Evolutionary conservation across 2,797 vertebrate species (phyloP).

Genomic region (Hypotaenidia okinawae): DNA sequence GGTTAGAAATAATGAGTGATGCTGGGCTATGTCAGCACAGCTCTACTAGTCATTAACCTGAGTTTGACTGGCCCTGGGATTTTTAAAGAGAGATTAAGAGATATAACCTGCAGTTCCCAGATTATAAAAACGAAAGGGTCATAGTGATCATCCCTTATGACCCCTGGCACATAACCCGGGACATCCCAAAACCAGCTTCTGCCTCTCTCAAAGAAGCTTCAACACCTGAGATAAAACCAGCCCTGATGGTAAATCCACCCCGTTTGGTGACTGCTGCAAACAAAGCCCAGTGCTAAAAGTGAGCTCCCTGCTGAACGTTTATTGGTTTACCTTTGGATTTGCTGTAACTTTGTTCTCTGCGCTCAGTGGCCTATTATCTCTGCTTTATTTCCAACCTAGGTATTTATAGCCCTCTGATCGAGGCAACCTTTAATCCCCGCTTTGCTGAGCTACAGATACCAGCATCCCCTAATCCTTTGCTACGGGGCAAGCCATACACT

Average conservation of each 20-base stretch:
- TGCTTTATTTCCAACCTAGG: background rate
- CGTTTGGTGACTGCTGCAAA: background rate
- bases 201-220: background rate
- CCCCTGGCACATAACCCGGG: accelerated
- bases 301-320: accelerated
- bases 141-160: background rate
- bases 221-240: background rate
- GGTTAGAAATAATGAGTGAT: background rate
- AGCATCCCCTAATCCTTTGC: background rate
- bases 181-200: background rate
- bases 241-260: background rate
- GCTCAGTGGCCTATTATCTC: accelerated
- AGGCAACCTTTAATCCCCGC: background rate
- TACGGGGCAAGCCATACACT: accelerated
- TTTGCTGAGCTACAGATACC: background rate
- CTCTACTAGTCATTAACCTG: background rate
- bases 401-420: background rate
- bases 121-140: background rate
- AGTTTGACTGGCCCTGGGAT: background rate
- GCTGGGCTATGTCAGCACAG: background rate
- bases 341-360: accelerated
- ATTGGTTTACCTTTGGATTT: background rate
- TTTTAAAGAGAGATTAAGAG: background rate
- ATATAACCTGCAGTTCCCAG: background rate
- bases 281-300: background rate